A percentile compares a stretch with the other conserved stretches of the same genome.
Conservation (phyloP, 2,113 vertebrate species). For the Tyto alba region DNA sequence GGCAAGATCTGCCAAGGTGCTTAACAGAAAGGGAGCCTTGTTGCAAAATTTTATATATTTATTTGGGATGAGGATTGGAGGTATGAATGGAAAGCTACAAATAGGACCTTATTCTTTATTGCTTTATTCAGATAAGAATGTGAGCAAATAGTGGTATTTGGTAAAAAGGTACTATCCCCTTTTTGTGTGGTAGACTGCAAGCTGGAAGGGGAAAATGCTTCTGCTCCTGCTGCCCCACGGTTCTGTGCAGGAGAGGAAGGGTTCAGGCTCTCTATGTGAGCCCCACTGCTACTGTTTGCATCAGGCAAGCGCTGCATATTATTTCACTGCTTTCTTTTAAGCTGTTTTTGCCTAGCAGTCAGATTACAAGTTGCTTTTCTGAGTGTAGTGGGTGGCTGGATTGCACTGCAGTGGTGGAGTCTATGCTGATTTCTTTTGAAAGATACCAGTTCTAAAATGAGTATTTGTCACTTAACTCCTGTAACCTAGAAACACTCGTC, state of each 20-base stretch:
- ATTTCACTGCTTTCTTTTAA: not conserved
- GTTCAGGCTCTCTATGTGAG: not conserved
- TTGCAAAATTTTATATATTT: not conserved
- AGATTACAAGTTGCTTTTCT: not conserved
- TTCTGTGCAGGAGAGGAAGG: not conserved
- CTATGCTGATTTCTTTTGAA: not conserved
- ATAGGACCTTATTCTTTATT: not conserved
- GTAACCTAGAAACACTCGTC: not conserved
- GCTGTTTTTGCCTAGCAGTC: not conserved
- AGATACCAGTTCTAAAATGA: not conserved
- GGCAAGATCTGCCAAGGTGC: not conserved
- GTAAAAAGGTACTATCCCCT: not conserved
- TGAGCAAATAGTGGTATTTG: not conserved
- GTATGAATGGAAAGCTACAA: not conserved
- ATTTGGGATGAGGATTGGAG: not conserved
- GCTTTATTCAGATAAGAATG: not conserved
- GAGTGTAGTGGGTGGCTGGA: not conserved
- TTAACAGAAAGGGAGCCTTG: not conserved
- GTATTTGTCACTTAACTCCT: not conserved
- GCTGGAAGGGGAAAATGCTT: not conserved
- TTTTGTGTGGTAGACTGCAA: not conserved
- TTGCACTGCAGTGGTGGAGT: not conserved
- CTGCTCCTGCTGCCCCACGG: not conserved
- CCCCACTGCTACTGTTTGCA: not conserved
- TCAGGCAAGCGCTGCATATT: not conserved